Evolutionary conservation across 2,888 invertebrate species (phyloP), one percentile per base, ranked within the genome.

Genomic region (Drosophila paramelanica): DNA sequence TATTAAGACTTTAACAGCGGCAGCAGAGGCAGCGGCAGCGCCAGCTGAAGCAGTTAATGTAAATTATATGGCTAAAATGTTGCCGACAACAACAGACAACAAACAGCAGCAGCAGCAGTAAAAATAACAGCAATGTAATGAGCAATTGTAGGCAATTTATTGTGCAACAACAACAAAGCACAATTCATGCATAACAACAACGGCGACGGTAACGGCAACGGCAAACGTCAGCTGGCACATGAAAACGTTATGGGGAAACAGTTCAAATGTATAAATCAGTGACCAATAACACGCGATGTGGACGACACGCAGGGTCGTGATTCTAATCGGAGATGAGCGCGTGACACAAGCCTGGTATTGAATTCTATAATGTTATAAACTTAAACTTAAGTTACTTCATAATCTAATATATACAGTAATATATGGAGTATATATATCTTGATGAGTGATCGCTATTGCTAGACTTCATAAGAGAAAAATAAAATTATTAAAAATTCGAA

Each of bases 261-360:
- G 87, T 77, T 86, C 59, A 77, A 77, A 77, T 53, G 62, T 70
- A 80, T 80, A 82, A 82, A 83, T 82, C 87, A 80, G 64, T 56
- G 71, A 55, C 65, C 69, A 72, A 73, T 59, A 86, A 64, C 81
- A 81, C 83, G 87, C 87, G 72, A 81, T 66, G 52, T 50, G 52
- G 69, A 66, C 56, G 47, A 47, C 57, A 33, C 56, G 33, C 38
- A 14, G 45, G 36, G 38, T 42, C 68, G 69, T 74, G 74, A 62
- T 56, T 56, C 27, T 17, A 42, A 60, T 31, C 31, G 31, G 61
- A 31, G 73, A 59, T 52, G 60, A 6, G 33, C 23, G 25, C 67
- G 67, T 60, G 74, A 73, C 55, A 58, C 33, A 46, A 13, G 31
- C 31, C 31, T 8, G 31, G 10, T 8, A 10, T 31, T 31, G 2